Conservation (phyloP, 92 coral and sea anemone genomes). For the Porites rus region DNA sequence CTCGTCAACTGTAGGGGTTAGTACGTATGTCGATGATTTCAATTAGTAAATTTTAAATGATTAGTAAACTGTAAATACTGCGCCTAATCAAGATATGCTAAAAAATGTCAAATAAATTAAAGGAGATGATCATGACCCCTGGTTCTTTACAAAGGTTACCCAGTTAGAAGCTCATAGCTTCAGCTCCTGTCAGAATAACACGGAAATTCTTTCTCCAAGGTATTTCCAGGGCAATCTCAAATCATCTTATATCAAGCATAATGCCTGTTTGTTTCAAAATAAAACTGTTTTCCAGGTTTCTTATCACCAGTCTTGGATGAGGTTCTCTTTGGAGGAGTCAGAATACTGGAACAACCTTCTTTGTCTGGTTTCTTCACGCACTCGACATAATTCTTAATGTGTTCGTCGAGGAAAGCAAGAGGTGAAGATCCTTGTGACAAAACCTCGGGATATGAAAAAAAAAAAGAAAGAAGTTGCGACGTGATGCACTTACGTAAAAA, state of each 20-base stretch:
- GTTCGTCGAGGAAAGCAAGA: constrained; percentile 43
- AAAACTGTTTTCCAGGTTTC: neutral
- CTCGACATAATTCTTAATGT: constrained; percentile 52
- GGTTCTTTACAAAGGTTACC: too few relatives aligned
- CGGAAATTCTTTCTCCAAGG: too few relatives aligned
- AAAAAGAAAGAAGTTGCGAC: neutral
- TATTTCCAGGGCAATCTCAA: neutral
- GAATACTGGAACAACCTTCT: constrained; percentile 26
- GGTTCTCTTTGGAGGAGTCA: constrained; percentile 44
- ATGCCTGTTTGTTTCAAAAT: constrained; percentile 16
- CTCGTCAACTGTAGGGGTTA: too few relatives aligned
- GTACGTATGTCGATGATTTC: too few relatives aligned
- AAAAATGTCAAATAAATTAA: too few relatives aligned
- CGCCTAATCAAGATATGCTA: too few relatives aligned
- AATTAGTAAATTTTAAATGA: too few relatives aligned
- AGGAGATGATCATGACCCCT: too few relatives aligned
- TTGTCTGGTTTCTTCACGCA: constrained; percentile 30
- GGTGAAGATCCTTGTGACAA: constrained; percentile 61
- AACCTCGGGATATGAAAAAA: constrained; percentile 10
- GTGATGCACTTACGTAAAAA: neutral
- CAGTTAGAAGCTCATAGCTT: too few relatives aligned
- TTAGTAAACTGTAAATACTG: too few relatives aligned
- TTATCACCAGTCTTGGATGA: neutral
- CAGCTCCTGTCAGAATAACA: too few relatives aligned
- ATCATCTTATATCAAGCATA: constrained; percentile 1